These are phyloP conservation scores for Hippotragus niger DNA, from an alignment of 2,113 vertebrate species.

Conservation along the genomic window DNA sequence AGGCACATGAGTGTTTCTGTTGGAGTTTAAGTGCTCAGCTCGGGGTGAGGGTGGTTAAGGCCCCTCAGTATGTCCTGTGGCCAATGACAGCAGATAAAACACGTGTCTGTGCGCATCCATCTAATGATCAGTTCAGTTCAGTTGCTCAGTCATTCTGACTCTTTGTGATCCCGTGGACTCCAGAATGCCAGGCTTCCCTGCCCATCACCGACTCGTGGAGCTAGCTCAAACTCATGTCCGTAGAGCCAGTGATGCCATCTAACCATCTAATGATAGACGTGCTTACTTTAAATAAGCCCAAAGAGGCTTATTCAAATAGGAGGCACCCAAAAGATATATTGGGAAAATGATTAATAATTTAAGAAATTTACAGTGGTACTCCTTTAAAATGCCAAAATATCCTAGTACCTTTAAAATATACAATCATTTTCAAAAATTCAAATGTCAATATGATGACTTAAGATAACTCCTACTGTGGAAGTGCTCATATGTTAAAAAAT, in stretches of 20 bases:
- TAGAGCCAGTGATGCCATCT: not conserved
- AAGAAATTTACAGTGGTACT: not conserved
- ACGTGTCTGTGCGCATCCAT: not conserved
- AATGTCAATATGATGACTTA: not conserved
- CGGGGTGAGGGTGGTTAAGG: not conserved
- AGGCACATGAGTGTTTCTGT: not conserved
- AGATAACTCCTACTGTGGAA: not conserved
- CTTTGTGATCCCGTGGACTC: not conserved
- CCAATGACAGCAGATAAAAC: not conserved
- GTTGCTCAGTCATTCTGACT: not conserved
- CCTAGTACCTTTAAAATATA: not conserved
- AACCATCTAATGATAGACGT: not conserved
- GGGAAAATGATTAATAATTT: not conserved
- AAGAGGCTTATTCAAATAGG: not conserved
- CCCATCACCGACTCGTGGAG: accelerated
- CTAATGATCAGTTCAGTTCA: not conserved
- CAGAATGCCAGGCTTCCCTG: not conserved
- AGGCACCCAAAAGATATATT: not conserved
- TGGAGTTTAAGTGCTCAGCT: not conserved
- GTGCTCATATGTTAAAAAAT: not conserved
- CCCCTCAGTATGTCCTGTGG: not conserved
- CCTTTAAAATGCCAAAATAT: not conserved
- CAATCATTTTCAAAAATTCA: not conserved
- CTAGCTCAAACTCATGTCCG: not conserved
- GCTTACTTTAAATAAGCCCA: not conserved